Percentiles rank a stretch among this genome's conserved stretches.
These are phyloP conservation scores for Condylura cristata DNA, from an alignment of 2,113 vertebrate species.

Conservation along the genomic window DNA sequence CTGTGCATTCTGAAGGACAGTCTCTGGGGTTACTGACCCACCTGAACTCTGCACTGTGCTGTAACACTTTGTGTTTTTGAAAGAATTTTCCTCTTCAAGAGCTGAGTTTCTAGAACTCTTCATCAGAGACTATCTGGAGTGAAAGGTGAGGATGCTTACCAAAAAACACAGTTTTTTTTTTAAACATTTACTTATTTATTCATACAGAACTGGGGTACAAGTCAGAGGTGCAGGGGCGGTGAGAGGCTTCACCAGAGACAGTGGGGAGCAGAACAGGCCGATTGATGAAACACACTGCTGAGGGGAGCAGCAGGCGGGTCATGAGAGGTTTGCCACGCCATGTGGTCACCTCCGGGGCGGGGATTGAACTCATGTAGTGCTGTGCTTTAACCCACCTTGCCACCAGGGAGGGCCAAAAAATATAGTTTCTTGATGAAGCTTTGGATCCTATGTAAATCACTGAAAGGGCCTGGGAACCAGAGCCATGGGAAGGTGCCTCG, in stretches of 20 bases:
- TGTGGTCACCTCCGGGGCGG: too few species aligned
- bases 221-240: too few species aligned
- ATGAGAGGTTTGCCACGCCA: too few species aligned
- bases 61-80: slow-evolving; percentile 7
- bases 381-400: too few species aligned
- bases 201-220: too few species aligned
- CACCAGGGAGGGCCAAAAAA: too few species aligned
- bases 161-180: background rate
- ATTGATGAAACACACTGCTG: too few species aligned
- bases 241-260: too few species aligned
- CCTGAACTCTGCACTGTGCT: background rate
- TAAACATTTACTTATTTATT: background rate
- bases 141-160: background rate
- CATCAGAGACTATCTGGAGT: background rate
- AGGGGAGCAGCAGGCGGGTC: too few species aligned
- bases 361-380: too few species aligned
- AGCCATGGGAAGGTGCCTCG: background rate
- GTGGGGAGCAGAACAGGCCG: too few species aligned
- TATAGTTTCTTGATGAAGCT: background rate
- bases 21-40: background rate
- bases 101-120: slow-evolving; percentile 7
- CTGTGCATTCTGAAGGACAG: background rate
- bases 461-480: background rate
- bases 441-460: background rate
- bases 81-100: background rate